Evolutionary conservation across 2,888 invertebrate genomes (phyloP).

Genomic region (Masnerella sp.): DNA sequence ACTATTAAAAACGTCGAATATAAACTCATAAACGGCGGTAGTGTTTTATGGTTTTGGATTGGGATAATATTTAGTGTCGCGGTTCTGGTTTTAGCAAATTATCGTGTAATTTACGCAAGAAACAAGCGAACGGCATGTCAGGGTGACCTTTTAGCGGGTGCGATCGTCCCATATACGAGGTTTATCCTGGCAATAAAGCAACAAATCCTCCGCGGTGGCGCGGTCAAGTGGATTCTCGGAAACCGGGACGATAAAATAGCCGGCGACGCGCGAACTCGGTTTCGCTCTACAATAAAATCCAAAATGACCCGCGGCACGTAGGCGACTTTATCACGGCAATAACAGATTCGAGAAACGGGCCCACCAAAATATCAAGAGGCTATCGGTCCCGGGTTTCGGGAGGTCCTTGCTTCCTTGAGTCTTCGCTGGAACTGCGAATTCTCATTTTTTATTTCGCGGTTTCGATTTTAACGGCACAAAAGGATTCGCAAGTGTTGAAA

Average conservation of each 20-base stretch:
- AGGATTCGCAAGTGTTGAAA: background rate
- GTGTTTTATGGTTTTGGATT: constrained; percentile 33
- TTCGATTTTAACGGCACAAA: background rate
- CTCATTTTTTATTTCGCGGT: background rate
- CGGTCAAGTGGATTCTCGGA: constrained; percentile 55
- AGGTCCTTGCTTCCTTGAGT: constrained; percentile 15
- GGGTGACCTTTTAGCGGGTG: constrained; percentile 36
- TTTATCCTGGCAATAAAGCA: constrained; percentile 58
- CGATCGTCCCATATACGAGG: constrained; percentile 48
- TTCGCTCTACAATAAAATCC: constrained; percentile 55
- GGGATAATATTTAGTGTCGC: constrained; percentile 50
- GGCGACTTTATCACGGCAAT: constrained; percentile 60
- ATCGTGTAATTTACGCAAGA: constrained; percentile 52
- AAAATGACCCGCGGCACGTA: constrained; percentile 45
- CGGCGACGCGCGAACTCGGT: constrained; percentile 44
- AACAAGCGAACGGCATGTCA: constrained; percentile 34
- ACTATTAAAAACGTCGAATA: constrained; percentile 46
- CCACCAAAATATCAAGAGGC: constrained; percentile 27
- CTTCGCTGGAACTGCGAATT: background rate
- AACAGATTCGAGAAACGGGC: constrained; percentile 44
- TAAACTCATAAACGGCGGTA: constrained; percentile 40
- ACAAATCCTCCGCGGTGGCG: constrained; percentile 51
- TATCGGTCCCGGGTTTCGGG: constrained; percentile 23
- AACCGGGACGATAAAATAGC: constrained; percentile 55
- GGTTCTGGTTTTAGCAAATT: constrained; percentile 49